Evolutionary conservation across 2,797 vertebrate species (phyloP).

Genomic region (Echeneis naucrates): DNA sequence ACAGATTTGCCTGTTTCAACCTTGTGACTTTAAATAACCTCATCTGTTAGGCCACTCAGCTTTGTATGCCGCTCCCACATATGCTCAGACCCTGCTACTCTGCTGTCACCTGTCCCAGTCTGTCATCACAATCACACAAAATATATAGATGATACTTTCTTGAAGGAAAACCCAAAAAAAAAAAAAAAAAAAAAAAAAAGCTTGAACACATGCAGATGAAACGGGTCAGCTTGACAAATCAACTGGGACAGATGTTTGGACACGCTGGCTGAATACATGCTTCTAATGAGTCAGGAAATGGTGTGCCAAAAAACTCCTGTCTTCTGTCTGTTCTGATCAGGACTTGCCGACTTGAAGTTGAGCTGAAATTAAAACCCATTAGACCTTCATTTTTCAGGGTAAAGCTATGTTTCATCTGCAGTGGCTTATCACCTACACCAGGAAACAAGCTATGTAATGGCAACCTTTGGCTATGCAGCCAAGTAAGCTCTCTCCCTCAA

Average conservation of each 20-base stretch:
- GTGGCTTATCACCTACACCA: slow-evolving; percentile 45
- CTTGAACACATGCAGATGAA: slow-evolving; percentile 56
- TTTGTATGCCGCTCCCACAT: slow-evolving; percentile 38
- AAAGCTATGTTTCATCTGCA: slow-evolving; percentile 43
- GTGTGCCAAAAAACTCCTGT: slow-evolving; percentile 37
- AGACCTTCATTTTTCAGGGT: slow-evolving; percentile 35
- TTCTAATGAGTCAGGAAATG: slow-evolving; percentile 48
- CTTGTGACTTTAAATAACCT: slow-evolving; percentile 54
- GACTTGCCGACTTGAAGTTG: slow-evolving; percentile 33
- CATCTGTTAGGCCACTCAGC: slow-evolving; percentile 48
- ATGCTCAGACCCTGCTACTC: slow-evolving; percentile 42
- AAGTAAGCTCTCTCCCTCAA: slow-evolving; percentile 28
- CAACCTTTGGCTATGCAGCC: slow-evolving; percentile 17
- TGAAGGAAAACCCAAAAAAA: background rate
- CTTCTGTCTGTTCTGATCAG: slow-evolving; percentile 62
- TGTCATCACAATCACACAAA: slow-evolving; percentile 42
- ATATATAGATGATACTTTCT: slow-evolving; percentile 47
- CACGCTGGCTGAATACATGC: slow-evolving; percentile 33
- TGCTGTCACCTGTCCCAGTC: slow-evolving; percentile 30
- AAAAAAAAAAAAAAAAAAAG: slow-evolving; percentile 3
- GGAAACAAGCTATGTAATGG: slow-evolving; percentile 44
- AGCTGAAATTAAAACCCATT: slow-evolving; percentile 56
- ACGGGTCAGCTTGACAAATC: slow-evolving; percentile 47
- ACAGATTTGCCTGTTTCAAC: slow-evolving; percentile 51
- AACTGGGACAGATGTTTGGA: slow-evolving; percentile 51